These are phyloP conservation scores for Larimichthys crocea DNA, from an alignment of 2,113 vertebrate species.

Conservation along the genomic window DNA sequence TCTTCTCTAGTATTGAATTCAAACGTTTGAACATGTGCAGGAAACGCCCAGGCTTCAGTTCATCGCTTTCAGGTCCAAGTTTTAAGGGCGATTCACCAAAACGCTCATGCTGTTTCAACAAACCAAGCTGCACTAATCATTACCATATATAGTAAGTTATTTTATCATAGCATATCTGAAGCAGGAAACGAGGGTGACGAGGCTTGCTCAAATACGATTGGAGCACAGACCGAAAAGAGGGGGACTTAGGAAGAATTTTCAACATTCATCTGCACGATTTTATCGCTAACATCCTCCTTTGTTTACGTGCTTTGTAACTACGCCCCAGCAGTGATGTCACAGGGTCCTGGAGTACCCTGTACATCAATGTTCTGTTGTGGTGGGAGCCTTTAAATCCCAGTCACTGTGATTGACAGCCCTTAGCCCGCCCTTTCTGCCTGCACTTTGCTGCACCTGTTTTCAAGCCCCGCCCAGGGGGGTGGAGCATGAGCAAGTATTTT, in stretches of 20 bases:
- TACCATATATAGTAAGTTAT: no score
- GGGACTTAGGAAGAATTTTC: no score
- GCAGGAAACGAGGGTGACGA: no score
- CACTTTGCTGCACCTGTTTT: conserved; percentile 61
- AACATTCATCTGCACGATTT: neutral
- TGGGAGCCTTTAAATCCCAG: conserved; percentile 42
- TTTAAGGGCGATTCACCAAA: conserved; percentile 19
- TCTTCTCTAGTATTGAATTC: neutral
- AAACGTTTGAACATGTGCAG: neutral
- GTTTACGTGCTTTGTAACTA: neutral
- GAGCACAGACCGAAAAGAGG: no score
- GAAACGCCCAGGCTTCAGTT: conserved; percentile 18
- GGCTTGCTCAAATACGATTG: no score
- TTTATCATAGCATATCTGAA: no score
- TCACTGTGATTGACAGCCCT: conserved; percentile 74
- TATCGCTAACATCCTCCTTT: neutral
- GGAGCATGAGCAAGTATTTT: conserved; percentile 62
- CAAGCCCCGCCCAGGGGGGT: neutral
- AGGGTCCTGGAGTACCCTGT: neutral
- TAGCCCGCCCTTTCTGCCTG: conserved; percentile 54
- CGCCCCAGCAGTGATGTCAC: neutral
- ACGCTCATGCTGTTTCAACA: neutral
- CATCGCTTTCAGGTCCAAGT: conserved; percentile 18
- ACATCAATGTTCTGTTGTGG: neutral
- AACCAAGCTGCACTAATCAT: no score